phyloP scores from a whole-genome alignment of 2,888 invertebrate species.

The Diaperis boleti region DNA sequence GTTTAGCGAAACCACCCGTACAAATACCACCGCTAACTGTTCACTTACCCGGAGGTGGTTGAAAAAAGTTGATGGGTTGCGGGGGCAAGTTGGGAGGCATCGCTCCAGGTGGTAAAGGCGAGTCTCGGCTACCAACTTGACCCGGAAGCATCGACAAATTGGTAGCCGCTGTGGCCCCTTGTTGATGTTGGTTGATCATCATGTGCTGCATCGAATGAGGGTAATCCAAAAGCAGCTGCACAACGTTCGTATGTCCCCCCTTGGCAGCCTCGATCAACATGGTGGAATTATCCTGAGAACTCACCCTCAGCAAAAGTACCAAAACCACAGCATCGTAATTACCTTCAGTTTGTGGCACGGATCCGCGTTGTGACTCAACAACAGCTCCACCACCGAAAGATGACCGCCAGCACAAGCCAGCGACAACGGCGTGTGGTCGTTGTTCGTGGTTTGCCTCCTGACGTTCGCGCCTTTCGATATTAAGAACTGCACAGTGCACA shows the following conservation, averaged over 20 bases:
- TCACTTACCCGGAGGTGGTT: slow-evolving; percentile 61
- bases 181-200: slow-evolving; percentile 71
- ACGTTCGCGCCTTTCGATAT: slow-evolving; percentile 89
- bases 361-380: slow-evolving; percentile 93
- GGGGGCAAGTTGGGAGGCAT: slow-evolving; percentile 61
- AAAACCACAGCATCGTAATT: not conserved
- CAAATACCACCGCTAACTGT: too few species aligned
- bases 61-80: slow-evolving; percentile 64
- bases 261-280: slow-evolving; percentile 99
- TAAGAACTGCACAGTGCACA: slow-evolving; percentile 96
- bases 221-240: slow-evolving; percentile 94
- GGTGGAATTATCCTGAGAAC: slow-evolving; percentile 89
- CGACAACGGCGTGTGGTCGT: slow-evolving; percentile 97
- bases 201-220: slow-evolving; percentile 89
- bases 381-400: slow-evolving; percentile 90
- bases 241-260: slow-evolving; percentile 96
- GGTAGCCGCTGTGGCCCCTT: slow-evolving; percentile 59
- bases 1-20: too few species aligned
- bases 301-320: not conserved
- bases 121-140: slow-evolving; percentile 60
- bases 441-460: slow-evolving; percentile 90
- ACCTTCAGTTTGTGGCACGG: slow-evolving; percentile 96
- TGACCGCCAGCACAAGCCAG: slow-evolving; percentile 98
- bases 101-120: slow-evolving; percentile 59
- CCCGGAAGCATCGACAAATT: slow-evolving; percentile 63